phyloP scores from a whole-genome alignment of 2,797 vertebrate species.

The Sebastes nivosus region DNA sequence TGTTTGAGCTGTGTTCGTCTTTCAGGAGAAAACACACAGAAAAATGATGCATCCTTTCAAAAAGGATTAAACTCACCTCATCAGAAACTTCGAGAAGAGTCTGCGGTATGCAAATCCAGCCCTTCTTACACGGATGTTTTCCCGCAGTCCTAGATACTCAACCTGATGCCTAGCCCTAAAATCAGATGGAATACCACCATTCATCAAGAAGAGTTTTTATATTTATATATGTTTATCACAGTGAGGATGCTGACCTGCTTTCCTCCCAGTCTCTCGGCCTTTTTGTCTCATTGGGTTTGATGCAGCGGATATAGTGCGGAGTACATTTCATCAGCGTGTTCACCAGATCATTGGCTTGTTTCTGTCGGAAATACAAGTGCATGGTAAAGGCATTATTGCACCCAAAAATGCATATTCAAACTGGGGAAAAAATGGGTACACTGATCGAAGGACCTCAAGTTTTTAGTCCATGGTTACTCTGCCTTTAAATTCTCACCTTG shows the following conservation, averaged over 20 bases:
- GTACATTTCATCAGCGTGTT: conserved; percentile 95
- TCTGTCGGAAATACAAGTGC: conserved; percentile 75
- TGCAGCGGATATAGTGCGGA: conserved; percentile 96
- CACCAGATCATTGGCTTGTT: conserved; percentile 96
- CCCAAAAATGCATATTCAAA: not conserved
- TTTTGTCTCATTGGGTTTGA: conserved; percentile 98
- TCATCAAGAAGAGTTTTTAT: not conserved
- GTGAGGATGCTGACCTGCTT: conserved; percentile 84
- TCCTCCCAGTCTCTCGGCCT: conserved; percentile 95
- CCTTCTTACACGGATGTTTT: conserved; percentile 93
- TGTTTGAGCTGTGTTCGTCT: not conserved
- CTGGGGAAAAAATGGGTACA: too few relatives aligned
- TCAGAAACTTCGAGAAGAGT: conserved; percentile 91
- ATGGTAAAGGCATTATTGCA: not conserved
- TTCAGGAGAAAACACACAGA: not conserved
- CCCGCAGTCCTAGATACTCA: conserved; percentile 92
- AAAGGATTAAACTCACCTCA: conserved; percentile 80
- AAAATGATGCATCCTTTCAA: not conserved
- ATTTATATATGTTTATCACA: not conserved
- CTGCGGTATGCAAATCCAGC: conserved; percentile 94
- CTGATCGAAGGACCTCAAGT: not conserved
- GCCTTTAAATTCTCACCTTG: conserved; percentile 82
- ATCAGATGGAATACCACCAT: not conserved
- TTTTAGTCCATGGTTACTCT: not conserved
- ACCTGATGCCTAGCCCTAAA: conserved; percentile 92